These are phyloP conservation scores for Malurus splendens DNA, from an alignment of 2,797 vertebrate genomes.

Conservation along the genomic window DNA sequence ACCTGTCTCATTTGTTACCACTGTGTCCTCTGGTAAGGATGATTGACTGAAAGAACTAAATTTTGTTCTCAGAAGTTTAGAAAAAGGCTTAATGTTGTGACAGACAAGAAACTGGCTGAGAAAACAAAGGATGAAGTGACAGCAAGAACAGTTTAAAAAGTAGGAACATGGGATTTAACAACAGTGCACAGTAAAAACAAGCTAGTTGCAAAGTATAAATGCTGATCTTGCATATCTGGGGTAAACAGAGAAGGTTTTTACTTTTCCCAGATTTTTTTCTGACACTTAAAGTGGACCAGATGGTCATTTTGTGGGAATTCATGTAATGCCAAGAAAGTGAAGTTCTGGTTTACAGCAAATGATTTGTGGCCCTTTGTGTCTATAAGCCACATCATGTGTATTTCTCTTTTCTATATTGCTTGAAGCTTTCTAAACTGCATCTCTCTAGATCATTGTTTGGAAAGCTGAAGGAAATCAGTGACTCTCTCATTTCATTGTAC, in stretches of 20 bases:
- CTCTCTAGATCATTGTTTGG: background rate
- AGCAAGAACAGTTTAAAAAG: background rate
- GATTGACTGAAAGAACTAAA: background rate
- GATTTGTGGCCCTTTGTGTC: background rate
- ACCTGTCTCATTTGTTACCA: background rate
- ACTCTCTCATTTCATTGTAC: background rate
- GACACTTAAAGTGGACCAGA: background rate
- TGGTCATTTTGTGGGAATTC: background rate
- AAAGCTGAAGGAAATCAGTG: background rate
- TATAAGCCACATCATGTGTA: background rate
- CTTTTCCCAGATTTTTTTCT: background rate
- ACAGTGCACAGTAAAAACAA: background rate
- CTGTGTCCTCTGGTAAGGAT: background rate
- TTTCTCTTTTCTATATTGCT: background rate
- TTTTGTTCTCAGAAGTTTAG: background rate
- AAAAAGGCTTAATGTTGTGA: background rate
- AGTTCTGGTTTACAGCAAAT: background rate
- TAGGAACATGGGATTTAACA: background rate
- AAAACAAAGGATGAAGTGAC: background rate
- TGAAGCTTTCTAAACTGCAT: background rate
- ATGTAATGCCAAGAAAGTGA: background rate
- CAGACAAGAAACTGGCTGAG: background rate
- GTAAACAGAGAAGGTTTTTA: background rate
- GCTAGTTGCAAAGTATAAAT: background rate
- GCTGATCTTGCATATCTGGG: background rate